Evolutionary conservation across 1,140 invertebrate genomes (phyloP).

Genomic region (Hycleus cichorii): DNA sequence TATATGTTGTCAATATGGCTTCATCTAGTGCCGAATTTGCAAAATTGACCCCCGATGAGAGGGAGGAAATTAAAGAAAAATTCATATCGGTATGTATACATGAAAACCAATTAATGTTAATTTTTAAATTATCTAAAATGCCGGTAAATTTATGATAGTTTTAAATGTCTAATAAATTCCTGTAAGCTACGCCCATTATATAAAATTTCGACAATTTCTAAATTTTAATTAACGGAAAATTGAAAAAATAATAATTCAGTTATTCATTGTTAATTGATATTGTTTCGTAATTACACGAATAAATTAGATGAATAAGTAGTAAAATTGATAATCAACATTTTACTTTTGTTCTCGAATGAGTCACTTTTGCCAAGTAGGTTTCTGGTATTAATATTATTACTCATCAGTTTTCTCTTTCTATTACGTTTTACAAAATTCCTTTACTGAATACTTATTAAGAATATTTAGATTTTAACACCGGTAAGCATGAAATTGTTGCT

Average conservation of each 20-base stretch:
- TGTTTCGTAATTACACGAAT: not conserved
- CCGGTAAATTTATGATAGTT: not conserved
- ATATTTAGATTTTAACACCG: too few relatives aligned
- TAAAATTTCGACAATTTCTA: not conserved
- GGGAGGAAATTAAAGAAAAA: conserved; percentile 39
- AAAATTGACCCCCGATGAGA: conserved; percentile 36
- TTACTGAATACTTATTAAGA: too few relatives aligned
- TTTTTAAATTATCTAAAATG: not conserved
- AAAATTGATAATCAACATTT: too few relatives aligned
- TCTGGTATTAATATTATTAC: too few relatives aligned
- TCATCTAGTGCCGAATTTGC: conserved; percentile 22
- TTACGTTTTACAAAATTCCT: too few relatives aligned
- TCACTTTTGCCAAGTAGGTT: too few relatives aligned
- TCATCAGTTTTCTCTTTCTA: too few relatives aligned
- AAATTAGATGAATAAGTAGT: not conserved
- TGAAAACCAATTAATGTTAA: conserved; percentile 16
- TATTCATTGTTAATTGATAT: not conserved
- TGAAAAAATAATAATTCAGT: too few relatives aligned
- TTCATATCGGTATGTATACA: conserved; percentile 21
- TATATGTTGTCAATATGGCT: conserved; percentile 25
- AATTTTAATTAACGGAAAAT: too few relatives aligned
- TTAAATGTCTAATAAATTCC: conserved; percentile 2
- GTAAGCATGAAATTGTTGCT: too few relatives aligned
- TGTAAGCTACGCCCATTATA: not conserved
- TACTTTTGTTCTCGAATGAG: too few relatives aligned